Evolutionary conservation across 2,797 vertebrate genomes (phyloP).

Genomic region (Orientallactaga sibirica): DNA sequence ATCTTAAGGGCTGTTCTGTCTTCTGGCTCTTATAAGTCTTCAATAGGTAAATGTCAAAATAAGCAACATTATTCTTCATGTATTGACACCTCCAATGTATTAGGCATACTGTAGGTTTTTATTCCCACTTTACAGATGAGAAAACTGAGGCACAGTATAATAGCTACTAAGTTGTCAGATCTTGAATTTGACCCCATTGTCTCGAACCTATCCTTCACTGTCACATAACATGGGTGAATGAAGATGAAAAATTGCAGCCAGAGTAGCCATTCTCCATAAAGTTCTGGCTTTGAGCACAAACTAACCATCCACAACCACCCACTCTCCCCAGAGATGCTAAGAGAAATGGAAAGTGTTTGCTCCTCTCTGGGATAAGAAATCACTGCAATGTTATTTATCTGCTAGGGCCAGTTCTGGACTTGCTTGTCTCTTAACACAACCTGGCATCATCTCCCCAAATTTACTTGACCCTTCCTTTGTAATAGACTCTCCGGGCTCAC

Average conservation of each 20-base stretch:
- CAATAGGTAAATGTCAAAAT: constrained; percentile 12
- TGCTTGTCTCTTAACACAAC: neutral
- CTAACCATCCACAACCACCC: neutral
- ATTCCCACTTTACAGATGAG: constrained; percentile 11
- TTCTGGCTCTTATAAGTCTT: neutral
- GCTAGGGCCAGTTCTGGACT: neutral
- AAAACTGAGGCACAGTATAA: neutral
- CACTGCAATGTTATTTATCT: accelerated
- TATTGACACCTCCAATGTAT: neutral
- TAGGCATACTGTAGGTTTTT: neutral
- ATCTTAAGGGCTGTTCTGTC: neutral
- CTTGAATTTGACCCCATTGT: neutral
- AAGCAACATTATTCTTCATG: neutral
- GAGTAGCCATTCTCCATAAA: neutral
- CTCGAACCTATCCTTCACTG: neutral
- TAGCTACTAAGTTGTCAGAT: neutral
- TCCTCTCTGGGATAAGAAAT: neutral
- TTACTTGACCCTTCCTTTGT: neutral
- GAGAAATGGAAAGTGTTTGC: neutral
- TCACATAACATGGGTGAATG: neutral
- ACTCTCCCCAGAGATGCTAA: neutral
- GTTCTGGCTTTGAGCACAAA: neutral
- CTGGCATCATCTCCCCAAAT: neutral
- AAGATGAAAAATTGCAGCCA: neutral
- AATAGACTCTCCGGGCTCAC: neutral